Conservation (phyloP, 2,797 vertebrate genomes). For the Prionace glauca region DNA sequence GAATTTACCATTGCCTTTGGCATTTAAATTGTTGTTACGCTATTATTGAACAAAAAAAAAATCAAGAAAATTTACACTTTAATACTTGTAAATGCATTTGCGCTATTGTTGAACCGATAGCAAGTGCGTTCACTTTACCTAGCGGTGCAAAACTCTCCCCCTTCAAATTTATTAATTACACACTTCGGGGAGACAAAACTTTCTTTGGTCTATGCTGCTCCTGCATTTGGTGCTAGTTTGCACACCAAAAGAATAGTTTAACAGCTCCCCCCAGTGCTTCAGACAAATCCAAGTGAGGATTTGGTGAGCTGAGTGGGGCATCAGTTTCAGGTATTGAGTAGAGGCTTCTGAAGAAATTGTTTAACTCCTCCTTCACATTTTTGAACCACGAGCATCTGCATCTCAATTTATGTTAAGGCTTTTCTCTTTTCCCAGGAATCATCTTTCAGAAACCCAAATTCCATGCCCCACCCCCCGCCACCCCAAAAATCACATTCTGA, state of each 20-base stretch:
- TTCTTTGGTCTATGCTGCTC: background rate
- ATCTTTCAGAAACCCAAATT: background rate
- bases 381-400: background rate
- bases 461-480: background rate
- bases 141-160: background rate
- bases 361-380: background rate
- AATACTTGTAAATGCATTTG: background rate
- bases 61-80: background rate
- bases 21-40: background rate
- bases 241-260: constrained; percentile 6
- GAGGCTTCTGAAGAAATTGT: background rate
- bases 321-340: background rate
- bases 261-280: constrained; percentile 28
- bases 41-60: background rate
- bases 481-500: background rate
- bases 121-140: background rate
- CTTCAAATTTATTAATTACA: background rate
- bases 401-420: background rate
- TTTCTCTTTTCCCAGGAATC: background rate
- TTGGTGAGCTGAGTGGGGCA: background rate
- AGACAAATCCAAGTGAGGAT: background rate
- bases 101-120: background rate
- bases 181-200: background rate
- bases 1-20: background rate
- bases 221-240: background rate